Evolutionary conservation across 2,888 invertebrate species (phyloP), one percentile per base, ranked within the genome.

Genomic region (Odontomyia ornata): DNA sequence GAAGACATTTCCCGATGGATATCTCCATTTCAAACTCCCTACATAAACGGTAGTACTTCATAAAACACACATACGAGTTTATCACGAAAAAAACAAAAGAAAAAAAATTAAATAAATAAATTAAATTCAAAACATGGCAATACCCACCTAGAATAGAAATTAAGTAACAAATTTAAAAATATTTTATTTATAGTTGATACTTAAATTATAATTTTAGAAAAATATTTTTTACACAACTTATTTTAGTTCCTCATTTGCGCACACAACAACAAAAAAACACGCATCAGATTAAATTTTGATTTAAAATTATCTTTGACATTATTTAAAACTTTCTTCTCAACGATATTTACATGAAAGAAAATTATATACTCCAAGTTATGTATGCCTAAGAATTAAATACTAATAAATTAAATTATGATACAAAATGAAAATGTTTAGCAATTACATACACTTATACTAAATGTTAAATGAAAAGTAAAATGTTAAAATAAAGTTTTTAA

Each of bases 111-210:
- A 36, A 60, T 60, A 60, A 72, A 72, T 28, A 56, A 30, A 73
- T 36, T 36, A 30, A 56, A 67, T 13, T 72, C 13, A 72, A 72
- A 36, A 36, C n/a, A 73, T 57, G 73, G 73, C 73, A 73, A 73
- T 73, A 73, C 73, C 73, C 73, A 73, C 73, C 73, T 73, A 73
- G 73, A 73, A 36, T 73, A 73, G 73, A 21, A 60, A 36, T 18
- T 73, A 73, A 73, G 73, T 73, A 43, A 36, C 11, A 60, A 18
- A 72, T 27, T 47, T 47, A 30, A n/a, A 27, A 72, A 28, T 27
- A 9, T 36, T 9, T 36, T 36, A 9, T n/a, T n/a, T n/a, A n/a
- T n/a, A n/a, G n/a, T n/a, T n/a, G n/a, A n/a, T n/a, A 36, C 5
- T 36, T 36, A 36, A 36, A 9, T 5, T 36, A 3, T 5, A 36